Evolutionary conservation across 1,140 invertebrate species (phyloP).

Genomic region (Atta texana): DNA sequence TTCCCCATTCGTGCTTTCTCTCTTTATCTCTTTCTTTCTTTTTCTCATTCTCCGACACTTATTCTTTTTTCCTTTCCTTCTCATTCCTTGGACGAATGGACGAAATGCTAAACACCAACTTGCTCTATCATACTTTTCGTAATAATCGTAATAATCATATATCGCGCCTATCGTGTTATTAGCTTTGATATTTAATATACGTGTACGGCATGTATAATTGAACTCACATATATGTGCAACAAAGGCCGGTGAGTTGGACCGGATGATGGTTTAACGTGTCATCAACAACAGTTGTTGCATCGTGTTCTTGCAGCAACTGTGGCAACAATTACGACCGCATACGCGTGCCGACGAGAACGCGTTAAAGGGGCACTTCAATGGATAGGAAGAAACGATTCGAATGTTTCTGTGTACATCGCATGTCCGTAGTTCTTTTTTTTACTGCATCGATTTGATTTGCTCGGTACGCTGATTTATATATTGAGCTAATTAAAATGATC

Average conservation of each 20-base stretch:
- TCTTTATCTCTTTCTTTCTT: constrained; percentile 1
- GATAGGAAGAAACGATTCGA: constrained; percentile 14
- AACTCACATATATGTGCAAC: constrained; percentile 70
- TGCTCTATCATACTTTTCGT: constrained; percentile 13
- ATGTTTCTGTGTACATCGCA: not conserved
- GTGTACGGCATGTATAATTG: constrained; percentile 73
- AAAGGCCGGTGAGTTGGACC: constrained; percentile 64
- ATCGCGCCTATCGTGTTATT: constrained; percentile 12
- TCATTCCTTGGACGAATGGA: not conserved
- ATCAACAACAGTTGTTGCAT: constrained; percentile 71
- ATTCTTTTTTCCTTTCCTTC: not conserved
- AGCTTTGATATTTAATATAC: constrained; percentile 61
- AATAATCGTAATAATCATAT: not conserved
- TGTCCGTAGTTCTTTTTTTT: not conserved
- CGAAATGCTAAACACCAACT: not conserved
- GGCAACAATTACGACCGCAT: constrained; percentile 67
- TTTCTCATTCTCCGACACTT: not conserved
- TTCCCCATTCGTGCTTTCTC: constrained; percentile 62
- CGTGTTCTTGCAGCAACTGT: constrained; percentile 60
- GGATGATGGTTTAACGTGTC: constrained; percentile 77
- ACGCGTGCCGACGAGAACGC: not conserved
- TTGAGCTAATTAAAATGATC: constrained; percentile 76
- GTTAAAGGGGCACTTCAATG: constrained; percentile 31
- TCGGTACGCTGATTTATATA: constrained; percentile 65
- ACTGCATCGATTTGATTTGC: not conserved